Evolutionary conservation across 2,888 invertebrate genomes (phyloP).

Genomic region (Tridacna gigas): DNA sequence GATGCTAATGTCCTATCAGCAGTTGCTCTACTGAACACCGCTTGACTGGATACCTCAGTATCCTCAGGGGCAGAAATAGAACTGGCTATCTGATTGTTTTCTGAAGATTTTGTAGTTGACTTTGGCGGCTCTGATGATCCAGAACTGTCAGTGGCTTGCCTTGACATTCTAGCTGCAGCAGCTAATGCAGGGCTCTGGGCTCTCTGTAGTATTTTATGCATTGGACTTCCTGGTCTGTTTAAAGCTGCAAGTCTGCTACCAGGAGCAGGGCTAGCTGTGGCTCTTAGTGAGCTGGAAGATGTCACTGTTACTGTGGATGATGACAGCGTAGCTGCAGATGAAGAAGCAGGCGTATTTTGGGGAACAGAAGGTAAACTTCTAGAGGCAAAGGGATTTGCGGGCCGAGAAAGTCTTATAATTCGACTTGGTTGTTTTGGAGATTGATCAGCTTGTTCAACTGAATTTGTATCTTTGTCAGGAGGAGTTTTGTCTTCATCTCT

Average conservation of each 20-base stretch:
- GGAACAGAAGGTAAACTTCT: neutral
- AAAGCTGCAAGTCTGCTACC: conserved; percentile 63
- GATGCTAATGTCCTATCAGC: neutral
- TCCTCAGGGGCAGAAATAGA: neutral
- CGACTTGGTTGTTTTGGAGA: conserved; percentile 49
- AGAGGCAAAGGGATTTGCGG: conserved; percentile 45
- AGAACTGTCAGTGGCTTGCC: conserved; percentile 16
- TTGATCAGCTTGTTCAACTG: conserved; percentile 11
- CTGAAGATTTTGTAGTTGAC: neutral
- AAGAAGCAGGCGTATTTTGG: neutral
- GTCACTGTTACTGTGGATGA: conserved; percentile 20
- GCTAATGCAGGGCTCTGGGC: conserved; percentile 60
- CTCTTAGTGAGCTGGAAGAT: conserved; percentile 24
- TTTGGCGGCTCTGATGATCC: conserved; percentile 11
- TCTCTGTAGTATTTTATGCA: conserved; percentile 56
- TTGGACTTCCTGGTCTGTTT: conserved; percentile 65
- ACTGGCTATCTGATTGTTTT: neutral
- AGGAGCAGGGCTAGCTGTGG: conserved; percentile 40
- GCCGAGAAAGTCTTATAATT: conserved; percentile 57
- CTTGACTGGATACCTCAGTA: neutral
- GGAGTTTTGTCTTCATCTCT: neutral
- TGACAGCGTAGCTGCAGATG: conserved; percentile 5
- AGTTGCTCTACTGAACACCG: neutral
- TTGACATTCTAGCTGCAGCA: conserved; percentile 52
- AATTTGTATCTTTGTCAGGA: conserved; percentile 7